Percentiles rank a stretch among this genome's conserved stretches.
phyloP scores from a whole-genome alignment of 2,888 invertebrate genomes.

The Tachina lurida region DNA sequence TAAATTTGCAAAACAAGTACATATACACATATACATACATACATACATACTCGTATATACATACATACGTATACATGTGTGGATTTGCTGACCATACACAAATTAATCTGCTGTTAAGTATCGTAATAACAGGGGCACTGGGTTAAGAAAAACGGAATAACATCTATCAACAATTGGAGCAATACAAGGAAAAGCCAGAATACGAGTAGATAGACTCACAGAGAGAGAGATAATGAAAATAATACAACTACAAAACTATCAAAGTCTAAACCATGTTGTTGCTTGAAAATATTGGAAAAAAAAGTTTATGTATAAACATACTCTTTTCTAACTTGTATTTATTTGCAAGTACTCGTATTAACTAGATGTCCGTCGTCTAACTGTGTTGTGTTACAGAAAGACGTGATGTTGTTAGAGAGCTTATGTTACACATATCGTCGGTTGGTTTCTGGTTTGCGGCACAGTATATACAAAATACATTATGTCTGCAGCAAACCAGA shows the following conservation, averaged over 20 bases:
- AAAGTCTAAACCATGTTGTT: conserved; percentile 51
- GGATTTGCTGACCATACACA: conserved; percentile 51
- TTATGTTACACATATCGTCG: conserved; percentile 31
- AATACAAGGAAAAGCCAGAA: conserved; percentile 43
- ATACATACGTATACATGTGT: too few relatives aligned
- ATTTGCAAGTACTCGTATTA: conserved; percentile 45
- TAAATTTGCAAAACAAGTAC: conserved; percentile 43
- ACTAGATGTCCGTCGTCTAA: conserved; percentile 42
- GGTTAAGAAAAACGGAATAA: conserved; percentile 71
- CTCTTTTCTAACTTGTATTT: conserved; percentile 14
- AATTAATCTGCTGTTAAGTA: conserved; percentile 55
- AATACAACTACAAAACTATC: conserved; percentile 36
- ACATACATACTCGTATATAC: too few relatives aligned
- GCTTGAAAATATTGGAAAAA: conserved; percentile 29
- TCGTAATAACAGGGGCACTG: conserved; percentile 69
- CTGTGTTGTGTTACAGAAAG: conserved; percentile 34
- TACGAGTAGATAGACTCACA: neutral
- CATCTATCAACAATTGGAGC: conserved; percentile 66
- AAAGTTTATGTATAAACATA: conserved; percentile 22
- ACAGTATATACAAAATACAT: too few relatives aligned
- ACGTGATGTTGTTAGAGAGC: conserved; percentile 50
- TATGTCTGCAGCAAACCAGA: too few relatives aligned
- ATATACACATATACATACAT: too few relatives aligned
- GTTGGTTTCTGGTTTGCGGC: too few relatives aligned
- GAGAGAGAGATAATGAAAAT: conserved; percentile 23